Percentiles rank a stretch among this genome's conserved stretches.
These are phyloP conservation scores for Branchinecta sandiegonensis DNA, from an alignment of 2,888 invertebrate species.

Conservation along the genomic window DNA sequence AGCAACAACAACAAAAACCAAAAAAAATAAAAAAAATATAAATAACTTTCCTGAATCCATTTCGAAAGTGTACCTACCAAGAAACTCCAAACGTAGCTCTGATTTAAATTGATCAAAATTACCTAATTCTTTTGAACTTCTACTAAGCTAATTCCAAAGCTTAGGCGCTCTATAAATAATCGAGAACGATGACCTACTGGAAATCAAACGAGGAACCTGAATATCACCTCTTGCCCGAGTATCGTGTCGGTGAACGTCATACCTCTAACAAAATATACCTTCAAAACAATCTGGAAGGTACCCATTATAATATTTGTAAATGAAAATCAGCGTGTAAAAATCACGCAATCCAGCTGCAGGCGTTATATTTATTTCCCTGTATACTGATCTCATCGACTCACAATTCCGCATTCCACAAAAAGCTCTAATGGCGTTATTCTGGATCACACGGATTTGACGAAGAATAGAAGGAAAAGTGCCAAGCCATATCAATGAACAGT, in stretches of 20 bases:
- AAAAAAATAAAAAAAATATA: too few relatives aligned
- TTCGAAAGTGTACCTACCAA: too few relatives aligned
- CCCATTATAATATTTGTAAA: too few relatives aligned
- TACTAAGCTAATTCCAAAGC: not conserved
- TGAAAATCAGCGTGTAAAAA: not conserved
- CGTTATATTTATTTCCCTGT: not conserved
- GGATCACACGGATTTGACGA: not conserved
- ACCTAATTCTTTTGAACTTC: not conserved
- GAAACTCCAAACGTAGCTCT: too few relatives aligned
- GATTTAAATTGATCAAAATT: conserved; percentile 3
- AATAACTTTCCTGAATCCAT: too few relatives aligned
- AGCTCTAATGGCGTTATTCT: conserved; percentile 2
- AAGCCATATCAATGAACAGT: not conserved
- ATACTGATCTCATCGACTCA: not conserved
- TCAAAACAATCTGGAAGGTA: too few relatives aligned
- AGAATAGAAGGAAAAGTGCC: not conserved
- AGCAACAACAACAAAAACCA: too few relatives aligned
- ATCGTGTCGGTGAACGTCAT: too few relatives aligned
- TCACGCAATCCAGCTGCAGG: not conserved
- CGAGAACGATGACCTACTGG: not conserved
- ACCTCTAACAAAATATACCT: too few relatives aligned
- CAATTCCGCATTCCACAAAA: not conserved
- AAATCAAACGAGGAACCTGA: too few relatives aligned
- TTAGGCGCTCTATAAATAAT: not conserved
- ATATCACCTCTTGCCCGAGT: too few relatives aligned